A percentile compares a stretch with the other conserved stretches of the same genome.
These are phyloP conservation scores for Oscheius myriophilus DNA, from an alignment of 2,888 invertebrate species.

Conservation along the genomic window DNA sequence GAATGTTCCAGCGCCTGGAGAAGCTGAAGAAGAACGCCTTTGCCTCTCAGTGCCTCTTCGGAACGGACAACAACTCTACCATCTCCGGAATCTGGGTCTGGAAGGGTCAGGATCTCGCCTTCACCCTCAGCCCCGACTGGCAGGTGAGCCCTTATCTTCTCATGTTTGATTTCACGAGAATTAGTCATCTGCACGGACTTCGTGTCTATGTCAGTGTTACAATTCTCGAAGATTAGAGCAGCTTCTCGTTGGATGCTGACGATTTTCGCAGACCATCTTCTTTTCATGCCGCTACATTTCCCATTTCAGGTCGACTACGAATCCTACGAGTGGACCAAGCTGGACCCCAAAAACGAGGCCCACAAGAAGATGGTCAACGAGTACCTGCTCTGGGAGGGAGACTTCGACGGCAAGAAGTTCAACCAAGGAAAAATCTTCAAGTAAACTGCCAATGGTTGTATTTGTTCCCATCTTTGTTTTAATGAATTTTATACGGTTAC, in stretches of 20 bases:
- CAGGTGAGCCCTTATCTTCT: conserved; percentile 42
- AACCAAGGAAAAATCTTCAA: conserved; percentile 99
- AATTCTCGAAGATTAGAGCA: conserved; percentile 41
- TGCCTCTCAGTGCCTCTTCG: conserved; percentile 91
- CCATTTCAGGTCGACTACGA: conserved; percentile 84
- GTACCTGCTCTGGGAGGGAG: conserved; percentile 75
- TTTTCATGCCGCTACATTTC: conserved; percentile 30
- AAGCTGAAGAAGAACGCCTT: conserved; percentile 97
- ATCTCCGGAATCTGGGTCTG: conserved; percentile 98
- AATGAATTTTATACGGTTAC: too few relatives aligned
- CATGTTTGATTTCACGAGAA: conserved; percentile 20
- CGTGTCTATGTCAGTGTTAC: conserved; percentile 36
- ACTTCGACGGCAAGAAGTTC: conserved; percentile 88
- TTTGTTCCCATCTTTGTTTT: too few relatives aligned
- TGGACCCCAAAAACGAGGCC: conserved; percentile 83
- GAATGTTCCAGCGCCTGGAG: conserved; percentile 97
- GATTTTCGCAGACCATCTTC: conserved; percentile 34
- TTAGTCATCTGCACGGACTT: conserved; percentile 40
- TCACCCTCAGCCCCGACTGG: conserved; percentile 76
- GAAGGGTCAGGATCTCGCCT: conserved; percentile 93
- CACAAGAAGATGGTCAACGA: conserved; percentile 74
- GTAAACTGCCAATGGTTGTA: conserved; percentile 73
- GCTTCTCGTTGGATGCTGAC: conserved; percentile 51
- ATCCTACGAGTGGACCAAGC: conserved; percentile 91
- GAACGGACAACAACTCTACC: conserved; percentile 86